These are phyloP conservation scores for Chelonus insularis DNA, from an alignment of 1,140 invertebrate species.

Conservation along the genomic window DNA sequence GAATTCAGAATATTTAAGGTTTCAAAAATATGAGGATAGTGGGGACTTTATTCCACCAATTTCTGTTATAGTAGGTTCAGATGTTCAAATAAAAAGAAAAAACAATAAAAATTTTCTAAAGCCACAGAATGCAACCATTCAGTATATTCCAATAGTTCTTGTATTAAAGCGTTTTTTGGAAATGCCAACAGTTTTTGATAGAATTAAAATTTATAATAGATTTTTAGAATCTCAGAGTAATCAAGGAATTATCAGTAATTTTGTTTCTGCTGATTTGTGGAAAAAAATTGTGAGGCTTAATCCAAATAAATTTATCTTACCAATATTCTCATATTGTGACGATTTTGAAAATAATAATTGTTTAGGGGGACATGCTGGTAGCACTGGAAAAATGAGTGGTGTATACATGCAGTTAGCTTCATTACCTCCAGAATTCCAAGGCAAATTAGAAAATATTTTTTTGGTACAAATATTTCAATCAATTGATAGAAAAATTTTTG, in stretches of 20 bases:
- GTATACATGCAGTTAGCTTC: conserved; percentile 29
- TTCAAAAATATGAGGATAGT: too few relatives aligned
- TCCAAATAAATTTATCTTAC: conserved; percentile 23
- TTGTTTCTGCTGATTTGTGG: conserved; percentile 30
- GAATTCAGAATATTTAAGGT: too few relatives aligned
- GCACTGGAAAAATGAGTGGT: conserved; percentile 31
- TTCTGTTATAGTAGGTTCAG: too few relatives aligned
- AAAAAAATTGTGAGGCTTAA: conserved; percentile 6
- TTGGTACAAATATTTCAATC: conserved; percentile 30
- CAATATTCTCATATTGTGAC: conserved; percentile 33
- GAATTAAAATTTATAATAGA: background rate
- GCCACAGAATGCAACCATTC: too few relatives aligned
- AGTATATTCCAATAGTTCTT: background rate
- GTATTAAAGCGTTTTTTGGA: background rate
- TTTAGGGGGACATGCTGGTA: conserved; percentile 31
- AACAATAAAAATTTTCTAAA: too few relatives aligned
- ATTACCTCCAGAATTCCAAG: conserved; percentile 28
- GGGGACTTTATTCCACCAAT: too few relatives aligned
- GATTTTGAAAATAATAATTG: conserved; percentile 34
- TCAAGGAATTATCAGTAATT: conserved; percentile 4
- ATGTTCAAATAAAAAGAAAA: too few relatives aligned
- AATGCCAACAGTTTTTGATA: background rate
- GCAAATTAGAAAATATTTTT: conserved; percentile 32
- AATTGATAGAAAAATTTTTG: conserved; percentile 28
- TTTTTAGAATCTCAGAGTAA: background rate